phyloP scores from a whole-genome alignment of 2,113 vertebrate species.

The Mola mola region DNA sequence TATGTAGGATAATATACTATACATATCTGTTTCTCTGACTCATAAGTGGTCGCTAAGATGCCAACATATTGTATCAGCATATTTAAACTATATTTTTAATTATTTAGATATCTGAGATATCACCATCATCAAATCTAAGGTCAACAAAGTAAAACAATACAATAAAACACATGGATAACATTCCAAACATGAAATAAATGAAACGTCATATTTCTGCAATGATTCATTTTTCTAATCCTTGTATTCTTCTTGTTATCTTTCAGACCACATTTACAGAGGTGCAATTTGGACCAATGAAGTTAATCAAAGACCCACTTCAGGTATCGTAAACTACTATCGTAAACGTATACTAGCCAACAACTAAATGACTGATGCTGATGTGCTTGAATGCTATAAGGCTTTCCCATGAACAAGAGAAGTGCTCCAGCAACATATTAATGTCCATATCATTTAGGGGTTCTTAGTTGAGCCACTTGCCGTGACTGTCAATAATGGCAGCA shows the following conservation, averaged over 20 bases:
- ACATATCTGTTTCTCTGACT: too few relatives aligned
- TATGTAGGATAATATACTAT: too few relatives aligned
- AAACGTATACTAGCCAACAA: slow-evolving; percentile 29
- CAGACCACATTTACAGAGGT: slow-evolving; percentile 90
- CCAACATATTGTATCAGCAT: too few relatives aligned
- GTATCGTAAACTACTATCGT: slow-evolving; percentile 85
- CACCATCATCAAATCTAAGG: too few relatives aligned
- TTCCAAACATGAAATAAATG: slow-evolving; percentile 7
- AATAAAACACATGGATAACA: neutral
- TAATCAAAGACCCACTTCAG: slow-evolving; percentile 97
- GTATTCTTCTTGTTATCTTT: slow-evolving; percentile 72
- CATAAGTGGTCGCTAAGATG: too few relatives aligned
- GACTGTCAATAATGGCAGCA: slow-evolving; percentile 40
- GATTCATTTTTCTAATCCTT: slow-evolving; percentile 43
- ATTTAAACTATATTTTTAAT: too few relatives aligned
- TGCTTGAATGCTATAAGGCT: slow-evolving; percentile 23
- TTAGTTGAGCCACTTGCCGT: slow-evolving; percentile 17
- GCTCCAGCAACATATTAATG: slow-evolving; percentile 20
- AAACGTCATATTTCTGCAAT: slow-evolving; percentile 7
- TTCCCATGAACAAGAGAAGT: slow-evolving; percentile 3
- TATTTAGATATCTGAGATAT: too few relatives aligned
- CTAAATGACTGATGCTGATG: slow-evolving; percentile 12
- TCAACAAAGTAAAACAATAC: too few relatives aligned
- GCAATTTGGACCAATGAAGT: slow-evolving; percentile 98
- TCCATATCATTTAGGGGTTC: slow-evolving; percentile 14